A percentile compares a stretch with the other conserved stretches of the same genome.
Evolutionary conservation across 2,113 vertebrate species (phyloP).

Genomic region (Hyperopisus bebe): DNA sequence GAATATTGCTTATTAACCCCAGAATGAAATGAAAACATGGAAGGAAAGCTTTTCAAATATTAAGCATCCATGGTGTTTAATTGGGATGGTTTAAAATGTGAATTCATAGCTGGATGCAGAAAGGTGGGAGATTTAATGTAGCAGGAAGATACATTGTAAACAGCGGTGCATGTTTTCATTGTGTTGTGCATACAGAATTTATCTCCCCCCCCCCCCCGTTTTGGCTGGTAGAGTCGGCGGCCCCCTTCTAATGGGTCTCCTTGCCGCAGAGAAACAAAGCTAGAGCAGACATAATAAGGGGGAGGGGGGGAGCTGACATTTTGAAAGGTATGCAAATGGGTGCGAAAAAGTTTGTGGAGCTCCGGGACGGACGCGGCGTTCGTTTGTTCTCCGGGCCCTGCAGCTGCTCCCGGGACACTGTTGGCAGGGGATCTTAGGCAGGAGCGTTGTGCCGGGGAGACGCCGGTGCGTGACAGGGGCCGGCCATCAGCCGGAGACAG

Average conservation of each 20-base stretch:
- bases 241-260: not conserved
- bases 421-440: conserved; percentile 22
- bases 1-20: not conserved
- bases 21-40: not conserved
- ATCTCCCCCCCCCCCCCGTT: not conserved
- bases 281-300: not conserved
- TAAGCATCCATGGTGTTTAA: not conserved
- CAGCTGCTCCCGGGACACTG: conserved; percentile 8
- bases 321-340: conserved; percentile 19
- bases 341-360: conserved; percentile 17
- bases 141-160: not conserved
- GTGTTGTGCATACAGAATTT: not conserved
- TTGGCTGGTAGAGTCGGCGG: not conserved
- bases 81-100: not conserved
- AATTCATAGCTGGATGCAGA: not conserved
- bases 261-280: not conserved
- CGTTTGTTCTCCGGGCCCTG: not conserved
- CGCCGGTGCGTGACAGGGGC: not conserved
- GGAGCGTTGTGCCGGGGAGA: not conserved
- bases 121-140: not conserved
- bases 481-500: conserved; percentile 12
- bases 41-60: not conserved
- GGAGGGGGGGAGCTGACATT: not conserved
- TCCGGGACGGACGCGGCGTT: not conserved
- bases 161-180: not conserved